phyloP scores from a whole-genome alignment of 2,888 invertebrate genomes.

The Escarpia spicata region DNA sequence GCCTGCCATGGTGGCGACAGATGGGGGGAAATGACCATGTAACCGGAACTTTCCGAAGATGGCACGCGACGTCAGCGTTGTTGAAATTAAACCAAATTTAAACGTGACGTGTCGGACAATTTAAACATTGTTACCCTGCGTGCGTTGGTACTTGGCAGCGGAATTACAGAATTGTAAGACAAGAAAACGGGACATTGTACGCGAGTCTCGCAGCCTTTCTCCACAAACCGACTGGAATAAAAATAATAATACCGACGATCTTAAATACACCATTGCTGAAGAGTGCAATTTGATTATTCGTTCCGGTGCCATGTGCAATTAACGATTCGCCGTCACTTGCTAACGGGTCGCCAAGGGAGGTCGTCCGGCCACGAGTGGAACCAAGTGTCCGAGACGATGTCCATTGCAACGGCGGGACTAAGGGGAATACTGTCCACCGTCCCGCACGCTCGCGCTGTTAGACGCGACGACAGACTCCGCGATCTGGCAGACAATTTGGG shows the following conservation, averaged over 20 bases:
- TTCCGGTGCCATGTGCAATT: background rate
- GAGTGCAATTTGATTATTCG: background rate
- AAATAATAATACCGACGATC: background rate
- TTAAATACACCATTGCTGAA: background rate
- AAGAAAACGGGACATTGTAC: too few relatives aligned
- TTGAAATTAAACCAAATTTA: background rate
- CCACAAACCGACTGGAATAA: background rate
- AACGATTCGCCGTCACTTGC: background rate
- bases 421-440: background rate
- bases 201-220: background rate
- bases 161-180: background rate
- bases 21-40: background rate
- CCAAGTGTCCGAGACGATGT: background rate
- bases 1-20: background rate
- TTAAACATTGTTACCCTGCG: background rate
- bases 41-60: background rate
- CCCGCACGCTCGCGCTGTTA: background rate
- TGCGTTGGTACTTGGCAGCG: background rate
- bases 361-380: background rate
- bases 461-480: background rate
- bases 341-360: background rate
- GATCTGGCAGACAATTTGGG: conserved; percentile 13
- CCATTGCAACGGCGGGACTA: background rate
- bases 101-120: background rate
- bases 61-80: background rate